These are phyloP conservation scores for Heliconius charithonia DNA, from an alignment of 2,888 invertebrate species.

Conservation along the genomic window DNA sequence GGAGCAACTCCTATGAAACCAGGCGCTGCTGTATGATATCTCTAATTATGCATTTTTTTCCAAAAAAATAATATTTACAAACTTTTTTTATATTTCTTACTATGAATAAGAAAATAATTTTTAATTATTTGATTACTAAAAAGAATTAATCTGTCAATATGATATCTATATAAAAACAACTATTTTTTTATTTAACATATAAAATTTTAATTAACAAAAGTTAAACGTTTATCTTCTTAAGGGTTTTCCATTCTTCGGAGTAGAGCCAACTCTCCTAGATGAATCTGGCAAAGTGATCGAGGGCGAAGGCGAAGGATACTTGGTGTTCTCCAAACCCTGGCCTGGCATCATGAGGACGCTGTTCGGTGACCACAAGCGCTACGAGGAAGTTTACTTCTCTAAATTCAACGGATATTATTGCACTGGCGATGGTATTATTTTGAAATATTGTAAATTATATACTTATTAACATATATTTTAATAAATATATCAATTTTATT, in stretches of 20 bases:
- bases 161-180: background rate
- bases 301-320: slow-evolving; percentile 96
- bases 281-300: slow-evolving; percentile 93
- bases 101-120: background rate
- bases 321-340: slow-evolving; percentile 98
- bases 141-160: background rate
- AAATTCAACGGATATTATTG: slow-evolving; percentile 98
- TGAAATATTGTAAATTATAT: background rate
- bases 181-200: background rate
- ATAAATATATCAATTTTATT: background rate
- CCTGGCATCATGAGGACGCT: slow-evolving; percentile 99
- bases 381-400: slow-evolving; percentile 96
- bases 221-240: slow-evolving; percentile 63
- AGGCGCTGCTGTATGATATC: slow-evolving; percentile 93
- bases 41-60: background rate
- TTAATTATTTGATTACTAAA: background rate
- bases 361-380: slow-evolving; percentile 95
- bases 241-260: slow-evolving; percentile 99
- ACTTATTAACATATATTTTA: background rate
- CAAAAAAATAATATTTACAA: background rate
- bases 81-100: background rate
- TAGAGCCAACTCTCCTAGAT: slow-evolving; percentile 93
- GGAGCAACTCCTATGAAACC: slow-evolving; percentile 99
- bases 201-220: background rate
- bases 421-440: slow-evolving; percentile 94